Conservation (phyloP, 2,888 invertebrate genomes). For the Pyralis farinalis region DNA sequence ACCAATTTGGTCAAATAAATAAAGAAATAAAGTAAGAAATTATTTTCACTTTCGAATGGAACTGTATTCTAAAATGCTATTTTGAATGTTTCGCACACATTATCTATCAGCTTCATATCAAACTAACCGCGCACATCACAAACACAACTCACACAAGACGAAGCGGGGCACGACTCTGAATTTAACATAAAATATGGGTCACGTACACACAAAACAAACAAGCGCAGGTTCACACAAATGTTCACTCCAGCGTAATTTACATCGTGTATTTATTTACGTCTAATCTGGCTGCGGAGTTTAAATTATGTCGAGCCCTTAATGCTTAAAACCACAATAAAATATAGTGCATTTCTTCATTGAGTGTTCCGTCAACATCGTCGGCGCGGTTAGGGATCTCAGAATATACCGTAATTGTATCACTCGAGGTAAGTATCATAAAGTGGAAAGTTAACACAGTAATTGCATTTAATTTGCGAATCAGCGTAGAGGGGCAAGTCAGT, state of each 20-base stretch:
- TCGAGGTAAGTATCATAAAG: slow-evolving; percentile 29
- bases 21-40: too few relatives aligned
- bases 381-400: neutral
- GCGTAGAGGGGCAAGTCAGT: slow-evolving; percentile 28
- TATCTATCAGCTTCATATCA: too few relatives aligned
- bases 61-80: too few relatives aligned
- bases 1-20: too few relatives aligned
- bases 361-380: slow-evolving; percentile 6
- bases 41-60: too few relatives aligned
- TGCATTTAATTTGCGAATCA: slow-evolving; percentile 47
- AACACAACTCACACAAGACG: neutral
- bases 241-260: neutral
- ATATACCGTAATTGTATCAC: slow-evolving; percentile 1
- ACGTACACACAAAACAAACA: neutral
- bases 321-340: neutral
- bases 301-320: neutral
- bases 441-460: slow-evolving; percentile 34
- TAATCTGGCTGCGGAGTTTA: neutral
- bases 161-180: neutral
- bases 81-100: too few relatives aligned
- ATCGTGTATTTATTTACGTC: neutral
- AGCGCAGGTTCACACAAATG: neutral
- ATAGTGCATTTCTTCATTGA: slow-evolving; percentile 2
- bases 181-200: neutral
- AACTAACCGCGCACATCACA: neutral